A percentile compares a stretch with the other conserved stretches of the same genome.
Conservation (phyloP, 2,797 vertebrate genomes). For the Cheirogaleus major region DNA sequence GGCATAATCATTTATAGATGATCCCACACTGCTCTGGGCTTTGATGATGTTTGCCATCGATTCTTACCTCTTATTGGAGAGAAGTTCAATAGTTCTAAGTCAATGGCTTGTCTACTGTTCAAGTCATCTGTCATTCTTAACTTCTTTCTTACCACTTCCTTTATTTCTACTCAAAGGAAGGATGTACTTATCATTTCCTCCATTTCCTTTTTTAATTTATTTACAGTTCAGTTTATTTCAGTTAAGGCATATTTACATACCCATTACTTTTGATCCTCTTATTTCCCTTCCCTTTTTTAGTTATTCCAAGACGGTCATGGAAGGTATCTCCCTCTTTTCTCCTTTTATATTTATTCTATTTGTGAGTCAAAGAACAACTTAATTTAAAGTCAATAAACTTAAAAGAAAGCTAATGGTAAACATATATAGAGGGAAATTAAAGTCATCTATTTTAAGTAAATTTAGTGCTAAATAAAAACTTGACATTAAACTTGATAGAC, state of each 20-base stretch:
- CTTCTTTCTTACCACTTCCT: neutral
- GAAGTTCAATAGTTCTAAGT: neutral
- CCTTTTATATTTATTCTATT: neutral
- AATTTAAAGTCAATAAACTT: neutral
- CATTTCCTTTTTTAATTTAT: neutral
- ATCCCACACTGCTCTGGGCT: neutral
- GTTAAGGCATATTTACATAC: neutral
- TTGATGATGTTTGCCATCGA: neutral
- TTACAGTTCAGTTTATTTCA: neutral
- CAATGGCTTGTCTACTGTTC: neutral
- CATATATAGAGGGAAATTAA: neutral
- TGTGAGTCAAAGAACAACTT: neutral
- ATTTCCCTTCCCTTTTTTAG: neutral
- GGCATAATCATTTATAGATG: neutral
- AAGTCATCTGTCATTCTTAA: neutral
- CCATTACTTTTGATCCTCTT: neutral
- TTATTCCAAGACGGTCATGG: neutral
- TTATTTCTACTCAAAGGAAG: neutral
- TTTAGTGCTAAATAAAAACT: neutral
- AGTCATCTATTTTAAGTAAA: neutral
- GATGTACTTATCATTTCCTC: neutral
- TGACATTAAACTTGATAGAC: neutral
- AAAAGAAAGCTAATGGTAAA: neutral
- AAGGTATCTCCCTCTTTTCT: neutral
- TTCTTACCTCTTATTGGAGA: neutral